phyloP scores from a whole-genome alignment of 2,797 vertebrate genomes.

The Cheirogaleus major region DNA sequence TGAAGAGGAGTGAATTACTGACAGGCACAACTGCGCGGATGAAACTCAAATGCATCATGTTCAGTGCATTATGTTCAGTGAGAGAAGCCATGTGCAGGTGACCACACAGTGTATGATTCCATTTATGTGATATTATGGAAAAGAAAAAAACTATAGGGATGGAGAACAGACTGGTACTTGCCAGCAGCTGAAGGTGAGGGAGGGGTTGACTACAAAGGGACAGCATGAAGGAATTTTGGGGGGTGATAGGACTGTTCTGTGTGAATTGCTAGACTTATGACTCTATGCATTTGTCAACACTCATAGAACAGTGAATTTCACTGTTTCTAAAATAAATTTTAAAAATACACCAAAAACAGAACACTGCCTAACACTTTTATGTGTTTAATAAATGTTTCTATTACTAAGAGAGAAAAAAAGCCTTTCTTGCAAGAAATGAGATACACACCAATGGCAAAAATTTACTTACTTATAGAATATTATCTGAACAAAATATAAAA shows the following conservation, averaged over 20 bases:
- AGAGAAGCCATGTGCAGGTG: neutral
- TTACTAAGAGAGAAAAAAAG: neutral
- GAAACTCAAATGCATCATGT: no score
- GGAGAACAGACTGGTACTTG: no score
- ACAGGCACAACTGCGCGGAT: accelerated
- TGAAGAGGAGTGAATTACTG: neutral
- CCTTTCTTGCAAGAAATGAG: neutral
- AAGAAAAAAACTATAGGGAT: neutral
- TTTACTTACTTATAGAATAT: neutral
- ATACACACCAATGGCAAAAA: neutral
- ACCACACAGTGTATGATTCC: neutral
- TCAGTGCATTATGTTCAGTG: neutral
- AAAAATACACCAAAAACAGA: neutral
- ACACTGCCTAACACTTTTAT: neutral
- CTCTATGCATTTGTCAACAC: neutral
- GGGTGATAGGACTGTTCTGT: neutral
- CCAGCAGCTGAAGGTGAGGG: neutral
- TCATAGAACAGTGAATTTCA: neutral
- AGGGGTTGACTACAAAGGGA: neutral
- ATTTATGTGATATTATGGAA: neutral
- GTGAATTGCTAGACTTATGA: accelerated
- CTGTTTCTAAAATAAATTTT: neutral
- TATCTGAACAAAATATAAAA: neutral
- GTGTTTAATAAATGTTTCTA: neutral
- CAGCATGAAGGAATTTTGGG: neutral